These are phyloP conservation scores for Catharus ustulatus DNA, from an alignment of 2,797 vertebrate species.

Conservation along the genomic window DNA sequence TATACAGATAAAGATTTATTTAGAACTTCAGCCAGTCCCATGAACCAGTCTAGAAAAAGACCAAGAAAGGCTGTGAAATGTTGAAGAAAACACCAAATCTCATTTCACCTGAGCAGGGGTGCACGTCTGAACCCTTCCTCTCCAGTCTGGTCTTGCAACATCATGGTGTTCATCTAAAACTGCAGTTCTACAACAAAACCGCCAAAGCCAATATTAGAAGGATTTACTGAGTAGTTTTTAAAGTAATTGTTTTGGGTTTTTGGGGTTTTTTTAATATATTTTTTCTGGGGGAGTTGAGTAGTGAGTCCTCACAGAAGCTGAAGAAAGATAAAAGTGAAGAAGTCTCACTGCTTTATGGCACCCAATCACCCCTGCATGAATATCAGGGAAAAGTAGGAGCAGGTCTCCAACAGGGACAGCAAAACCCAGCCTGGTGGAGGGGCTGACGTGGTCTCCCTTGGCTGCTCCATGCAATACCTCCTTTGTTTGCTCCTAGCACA, in stretches of 20 bases:
- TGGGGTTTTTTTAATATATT: too few relatives aligned
- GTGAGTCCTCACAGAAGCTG: not conserved
- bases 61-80: not conserved
- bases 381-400: not conserved
- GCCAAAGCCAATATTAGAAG: not conserved
- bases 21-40: not conserved
- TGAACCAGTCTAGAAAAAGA: not conserved
- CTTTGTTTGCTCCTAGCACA: slow-evolving; percentile 57
- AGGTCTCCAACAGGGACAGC: not conserved
- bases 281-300: fast-evolving
- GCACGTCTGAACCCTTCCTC: not conserved
- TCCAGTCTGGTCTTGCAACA: not conserved
- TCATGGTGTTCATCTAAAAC: fast-evolving
- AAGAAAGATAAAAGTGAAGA: not conserved
- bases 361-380: not conserved
- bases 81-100: not conserved
- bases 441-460: not conserved
- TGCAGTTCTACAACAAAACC: not conserved
- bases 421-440: not conserved
- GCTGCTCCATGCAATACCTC: slow-evolving; percentile 30
- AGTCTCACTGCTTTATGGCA: not conserved
- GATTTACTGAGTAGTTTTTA: not conserved
- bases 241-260: not conserved
- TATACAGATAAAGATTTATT: not conserved
- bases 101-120: not conserved